Percentiles rank a stretch among this genome's conserved stretches.
phyloP scores from a whole-genome alignment of 2,888 invertebrate genomes.

The Drosophila mayaguana region DNA sequence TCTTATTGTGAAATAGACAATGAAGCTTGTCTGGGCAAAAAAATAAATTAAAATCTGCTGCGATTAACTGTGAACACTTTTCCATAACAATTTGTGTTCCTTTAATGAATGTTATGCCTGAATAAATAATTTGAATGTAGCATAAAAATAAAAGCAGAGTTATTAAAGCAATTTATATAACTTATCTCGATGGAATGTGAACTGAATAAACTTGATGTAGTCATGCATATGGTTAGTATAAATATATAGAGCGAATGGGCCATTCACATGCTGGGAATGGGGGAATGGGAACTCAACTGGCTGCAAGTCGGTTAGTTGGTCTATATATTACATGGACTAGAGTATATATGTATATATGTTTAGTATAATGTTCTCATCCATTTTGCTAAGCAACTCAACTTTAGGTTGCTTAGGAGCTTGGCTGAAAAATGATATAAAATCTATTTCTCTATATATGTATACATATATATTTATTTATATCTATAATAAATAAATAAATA shows the following conservation, averaged over 20 bases:
- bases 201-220: background rate
- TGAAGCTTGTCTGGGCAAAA: constrained; percentile 2
- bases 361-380: too few species aligned
- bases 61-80: background rate
- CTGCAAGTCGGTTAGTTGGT: fast-evolving
- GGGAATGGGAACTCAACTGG: background rate
- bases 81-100: background rate
- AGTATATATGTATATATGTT: too few species aligned
- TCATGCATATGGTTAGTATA: background rate
- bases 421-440: too few species aligned
- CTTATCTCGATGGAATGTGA: background rate
- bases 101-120: background rate
- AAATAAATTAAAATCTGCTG: background rate
- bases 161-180: background rate
- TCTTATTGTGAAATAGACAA: constrained; percentile 15
- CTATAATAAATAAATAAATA: too few species aligned
- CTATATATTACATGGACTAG: too few species aligned
- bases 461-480: too few species aligned
- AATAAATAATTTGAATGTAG: background rate
- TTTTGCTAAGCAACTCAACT: too few species aligned
- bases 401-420: too few species aligned
- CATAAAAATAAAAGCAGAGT: background rate
- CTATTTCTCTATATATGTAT: too few species aligned
- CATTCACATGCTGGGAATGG: background rate
- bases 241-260: background rate